A percentile compares a stretch with the other conserved stretches of the same genome.
Evolutionary conservation across 2,888 invertebrate species (phyloP).

Genomic region (Glyphotaelius pellucidus): DNA sequence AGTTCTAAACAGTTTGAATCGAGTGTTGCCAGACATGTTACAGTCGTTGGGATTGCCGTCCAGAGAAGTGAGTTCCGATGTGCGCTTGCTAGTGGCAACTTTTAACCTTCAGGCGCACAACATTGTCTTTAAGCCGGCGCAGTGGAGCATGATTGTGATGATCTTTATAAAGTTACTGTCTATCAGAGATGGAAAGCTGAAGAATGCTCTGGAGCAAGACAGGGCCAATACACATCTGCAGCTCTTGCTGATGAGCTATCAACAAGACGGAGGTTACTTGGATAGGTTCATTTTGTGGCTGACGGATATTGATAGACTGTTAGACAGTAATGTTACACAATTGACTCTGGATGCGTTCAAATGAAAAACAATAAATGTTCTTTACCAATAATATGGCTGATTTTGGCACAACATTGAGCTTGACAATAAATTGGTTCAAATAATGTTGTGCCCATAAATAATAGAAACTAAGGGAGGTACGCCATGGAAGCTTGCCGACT

Average conservation of each 20-base stretch:
- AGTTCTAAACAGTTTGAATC: slow-evolving; percentile 82
- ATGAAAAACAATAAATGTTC: background rate
- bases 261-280: slow-evolving; percentile 76
- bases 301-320: slow-evolving; percentile 74
- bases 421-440: background rate
- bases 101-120: slow-evolving; percentile 84
- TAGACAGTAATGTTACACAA: slow-evolving; percentile 73
- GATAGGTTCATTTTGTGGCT: slow-evolving; percentile 76
- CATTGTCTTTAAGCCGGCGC: slow-evolving; percentile 83
- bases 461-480: no score
- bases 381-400: background rate
- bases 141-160: slow-evolving; percentile 85
- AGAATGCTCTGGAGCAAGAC: slow-evolving; percentile 70
- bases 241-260: slow-evolving; percentile 74
- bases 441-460: background rate
- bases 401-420: background rate
- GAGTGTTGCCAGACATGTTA: slow-evolving; percentile 79
- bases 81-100: slow-evolving; percentile 78
- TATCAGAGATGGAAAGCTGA: slow-evolving; percentile 71
- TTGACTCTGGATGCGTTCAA: slow-evolving; percentile 69
- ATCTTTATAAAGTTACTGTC: slow-evolving; percentile 81
- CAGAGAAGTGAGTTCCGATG: slow-evolving; percentile 73
- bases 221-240: slow-evolving; percentile 74
- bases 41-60: slow-evolving; percentile 74
- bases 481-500: no score